phyloP scores from a whole-genome alignment of 2,113 vertebrate genomes.

The Coptodon bakossiorum region DNA sequence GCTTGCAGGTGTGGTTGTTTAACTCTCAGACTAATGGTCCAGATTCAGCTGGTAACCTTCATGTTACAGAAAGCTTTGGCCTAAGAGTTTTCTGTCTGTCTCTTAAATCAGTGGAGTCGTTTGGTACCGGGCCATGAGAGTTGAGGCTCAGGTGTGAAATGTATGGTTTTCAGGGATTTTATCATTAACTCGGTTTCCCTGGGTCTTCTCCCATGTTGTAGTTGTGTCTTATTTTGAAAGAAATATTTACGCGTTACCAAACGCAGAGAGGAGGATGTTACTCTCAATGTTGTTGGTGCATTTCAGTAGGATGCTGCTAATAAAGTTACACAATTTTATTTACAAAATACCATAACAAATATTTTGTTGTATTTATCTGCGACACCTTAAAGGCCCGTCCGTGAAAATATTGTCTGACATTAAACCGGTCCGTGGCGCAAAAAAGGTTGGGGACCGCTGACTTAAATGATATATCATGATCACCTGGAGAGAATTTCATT shows the following conservation, averaged over 20 bases:
- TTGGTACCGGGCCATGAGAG: not conserved
- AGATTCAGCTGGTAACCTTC: not conserved
- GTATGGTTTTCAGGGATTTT: not conserved
- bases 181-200: not conserved
- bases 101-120: fast-evolving
- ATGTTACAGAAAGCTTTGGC: not conserved
- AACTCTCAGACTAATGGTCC: not conserved
- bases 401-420: not conserved
- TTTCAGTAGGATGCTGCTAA: not conserved
- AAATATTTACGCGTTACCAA: not conserved
- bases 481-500: not conserved
- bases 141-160: fast-evolving
- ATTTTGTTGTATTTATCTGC: not conserved
- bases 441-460: not conserved
- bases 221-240: not conserved
- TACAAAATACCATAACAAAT: not conserved
- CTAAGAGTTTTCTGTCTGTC: not conserved
- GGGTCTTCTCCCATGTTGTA: not conserved
- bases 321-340: not conserved
- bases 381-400: fast-evolving
- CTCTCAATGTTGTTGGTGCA: fast-evolving
- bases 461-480: not conserved
- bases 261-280: not conserved
- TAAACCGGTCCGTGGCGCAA: fast-evolving
- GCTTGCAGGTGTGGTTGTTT: not conserved